Evolutionary conservation across 1,140 invertebrate species (phyloP).

Genomic region (Drosophila mayri): DNA sequence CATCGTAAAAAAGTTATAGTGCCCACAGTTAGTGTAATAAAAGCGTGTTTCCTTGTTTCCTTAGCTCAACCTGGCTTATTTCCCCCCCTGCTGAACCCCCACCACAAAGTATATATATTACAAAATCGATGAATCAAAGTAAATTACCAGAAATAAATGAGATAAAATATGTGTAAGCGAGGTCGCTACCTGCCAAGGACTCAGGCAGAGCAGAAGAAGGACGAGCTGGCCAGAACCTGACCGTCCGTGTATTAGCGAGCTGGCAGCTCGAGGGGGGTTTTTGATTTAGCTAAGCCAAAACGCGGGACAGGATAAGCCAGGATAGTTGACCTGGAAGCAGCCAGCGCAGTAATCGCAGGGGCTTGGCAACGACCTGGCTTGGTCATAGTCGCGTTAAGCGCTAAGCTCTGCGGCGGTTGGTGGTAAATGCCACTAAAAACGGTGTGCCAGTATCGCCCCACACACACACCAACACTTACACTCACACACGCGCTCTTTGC

Average conservation of each 20-base stretch:
- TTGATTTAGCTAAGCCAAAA: constrained; percentile 56
- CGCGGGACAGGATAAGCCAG: constrained; percentile 42
- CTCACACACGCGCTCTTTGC: not conserved
- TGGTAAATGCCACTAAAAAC: constrained; percentile 60
- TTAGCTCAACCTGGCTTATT: constrained; percentile 1
- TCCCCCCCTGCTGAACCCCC: not conserved
- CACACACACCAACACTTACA: constrained; percentile 34
- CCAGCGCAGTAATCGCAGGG: constrained; percentile 24
- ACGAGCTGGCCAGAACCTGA: constrained; percentile 3
- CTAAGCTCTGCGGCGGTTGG: constrained; percentile 34
- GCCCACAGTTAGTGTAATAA: constrained; percentile 57
- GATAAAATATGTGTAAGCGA: constrained; percentile 76
- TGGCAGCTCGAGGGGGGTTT: constrained; percentile 13
- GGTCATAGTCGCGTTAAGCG: constrained; percentile 20
- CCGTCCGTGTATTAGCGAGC: constrained; percentile 41
- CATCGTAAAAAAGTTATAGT: constrained; percentile 34
- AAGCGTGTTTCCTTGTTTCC: constrained; percentile 50
- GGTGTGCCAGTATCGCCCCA: constrained; percentile 19
- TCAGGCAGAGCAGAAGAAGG: no score
- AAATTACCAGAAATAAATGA: constrained; percentile 83
- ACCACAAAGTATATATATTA: constrained; percentile 58
- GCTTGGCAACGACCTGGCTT: constrained; percentile 38
- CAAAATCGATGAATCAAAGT: constrained; percentile 83
- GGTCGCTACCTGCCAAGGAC: constrained; percentile 30
- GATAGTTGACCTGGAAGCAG: constrained; percentile 60